Evolutionary conservation across 2,797 vertebrate genomes (phyloP), one percentile per base, ranked within the genome.

Genomic region (Leuciscus waleckii): DNA sequence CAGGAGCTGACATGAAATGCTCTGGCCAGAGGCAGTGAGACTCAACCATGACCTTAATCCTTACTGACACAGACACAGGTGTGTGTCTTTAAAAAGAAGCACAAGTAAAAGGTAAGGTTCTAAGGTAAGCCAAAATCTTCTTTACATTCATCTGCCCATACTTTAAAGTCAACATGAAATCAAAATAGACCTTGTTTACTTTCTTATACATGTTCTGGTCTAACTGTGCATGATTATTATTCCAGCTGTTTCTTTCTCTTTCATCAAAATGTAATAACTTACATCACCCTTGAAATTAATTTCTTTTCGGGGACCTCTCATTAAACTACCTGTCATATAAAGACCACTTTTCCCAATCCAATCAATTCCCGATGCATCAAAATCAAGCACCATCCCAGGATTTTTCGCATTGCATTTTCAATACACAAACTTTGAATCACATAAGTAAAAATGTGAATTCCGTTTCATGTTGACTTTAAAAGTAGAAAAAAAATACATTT

Each of bases 21-120:
- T 43, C 83, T 79, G 76, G 80, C 32, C 54, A 63, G 41, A 75
- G 23, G 41, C 81, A 83, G 23, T 21, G 21, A 81, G 67, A 69
- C 65, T 81, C 49, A 68, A 49, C 70, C 70, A 26, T 75, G 82
- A 87, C 86, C 77, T 75, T 75, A 80, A 87, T 87, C 67, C 75
- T 54, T 65, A 37, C 67, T 82, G 85, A 79, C 81, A 86, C 41
- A 71, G 68, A 79, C 74, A 86, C 65, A 82, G 41, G 79, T 71
- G 68, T 9, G 35, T 74, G 43, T 79, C 41, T 63, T 71, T 63
- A 67, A 69, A 56, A 69, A 78, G 37, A 69, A 69, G 49, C 49
- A 78, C 75, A 11, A 71, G 69, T 67, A 81, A 41, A 84, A 71
- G 35, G 35, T 35, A 35, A 35, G 35, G 37, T 58, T 69, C 41